Evolutionary conservation across 2,888 invertebrate species (phyloP), one percentile per base, ranked within the genome.

Genomic region (Phyto melanocephala): DNA sequence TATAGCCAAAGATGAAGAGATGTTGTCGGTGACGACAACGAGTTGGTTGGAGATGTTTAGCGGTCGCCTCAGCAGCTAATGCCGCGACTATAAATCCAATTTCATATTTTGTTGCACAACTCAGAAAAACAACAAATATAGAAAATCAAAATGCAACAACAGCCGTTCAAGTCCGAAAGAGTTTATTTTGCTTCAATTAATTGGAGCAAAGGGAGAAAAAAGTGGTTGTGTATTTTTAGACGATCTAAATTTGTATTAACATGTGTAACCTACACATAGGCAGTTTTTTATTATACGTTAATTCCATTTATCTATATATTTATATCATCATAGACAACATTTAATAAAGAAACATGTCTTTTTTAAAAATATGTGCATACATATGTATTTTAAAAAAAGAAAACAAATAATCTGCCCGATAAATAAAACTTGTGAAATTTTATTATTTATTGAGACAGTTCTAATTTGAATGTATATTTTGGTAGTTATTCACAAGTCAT

Each of bases 151-250:
- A 13, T 35, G 7, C n/a, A 20, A 13, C 33, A 33, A 15, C 28
- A 28, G 28, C 28, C 6, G 28, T 28, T 5, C 3, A 28, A 5
- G 28, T 28, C 4, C n/a, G n/a, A 33, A 33, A 33, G 50, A 37
- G 22, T 65, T 22, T 22, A 63, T 42, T 47, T 56, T 58, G 58
- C 28, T 28, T 33, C 4, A 37, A 60, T 45, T 71, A 70, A 75
- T 54, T 82, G 70, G 75, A 54, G 24, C 70, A 60, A 50, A 67
- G 76, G 45, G 60, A 28, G 28, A 45, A 67, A 40, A 45, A 24
- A 58, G 70, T 81, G 67, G 45, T 72, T 63, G 60, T 50, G 35
- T 74, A 81, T 81, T 70, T 81, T 81, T 81, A 70, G 70, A 68
- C 28, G 79, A 62, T 75, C 78, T 62, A 70, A 75, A 54, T 79